Percentiles rank a stretch among this genome's conserved stretches.
Conservation (phyloP, 2,888 invertebrate species). For the Sinohyriopsis cumingii region DNA sequence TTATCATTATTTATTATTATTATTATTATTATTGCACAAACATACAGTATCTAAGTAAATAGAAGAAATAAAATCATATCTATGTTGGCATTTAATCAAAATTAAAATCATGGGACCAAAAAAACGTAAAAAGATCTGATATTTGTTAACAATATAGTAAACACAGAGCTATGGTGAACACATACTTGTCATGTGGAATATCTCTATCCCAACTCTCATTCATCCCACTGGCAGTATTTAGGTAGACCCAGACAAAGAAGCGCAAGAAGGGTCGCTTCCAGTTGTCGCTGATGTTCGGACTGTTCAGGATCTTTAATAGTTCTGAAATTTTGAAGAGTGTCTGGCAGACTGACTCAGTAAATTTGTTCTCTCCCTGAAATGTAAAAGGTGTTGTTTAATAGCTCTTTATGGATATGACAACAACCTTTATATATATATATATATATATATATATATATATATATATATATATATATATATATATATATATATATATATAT, state of each 20-base stretch:
- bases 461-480: too few species aligned
- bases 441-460: neutral
- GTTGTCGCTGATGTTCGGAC: constrained; percentile 46
- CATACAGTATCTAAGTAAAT: too few species aligned
- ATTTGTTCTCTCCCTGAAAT: constrained; percentile 62
- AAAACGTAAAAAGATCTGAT: neutral
- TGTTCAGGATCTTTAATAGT: constrained; percentile 56
- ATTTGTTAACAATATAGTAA: neutral
- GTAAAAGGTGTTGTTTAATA: neutral
- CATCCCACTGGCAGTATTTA: constrained; percentile 60
- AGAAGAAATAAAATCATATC: too few species aligned
- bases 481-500: too few species aligned
- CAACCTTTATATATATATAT: neutral
- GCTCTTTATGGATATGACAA: neutral
- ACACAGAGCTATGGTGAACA: neutral
- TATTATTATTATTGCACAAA: too few species aligned
- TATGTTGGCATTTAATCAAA: too few species aligned
- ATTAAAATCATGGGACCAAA: neutral
- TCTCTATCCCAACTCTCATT: constrained; percentile 59
- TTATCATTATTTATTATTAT: too few species aligned
- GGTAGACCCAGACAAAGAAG: constrained; percentile 64
- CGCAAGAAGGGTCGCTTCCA: constrained; percentile 59
- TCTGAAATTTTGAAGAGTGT: constrained; percentile 61
- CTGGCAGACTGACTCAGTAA: constrained; percentile 67
- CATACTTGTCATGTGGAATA: constrained; percentile 48